Conservation (phyloP, 2,113 vertebrate genomes). For the Cygnus buccinator region DNA sequence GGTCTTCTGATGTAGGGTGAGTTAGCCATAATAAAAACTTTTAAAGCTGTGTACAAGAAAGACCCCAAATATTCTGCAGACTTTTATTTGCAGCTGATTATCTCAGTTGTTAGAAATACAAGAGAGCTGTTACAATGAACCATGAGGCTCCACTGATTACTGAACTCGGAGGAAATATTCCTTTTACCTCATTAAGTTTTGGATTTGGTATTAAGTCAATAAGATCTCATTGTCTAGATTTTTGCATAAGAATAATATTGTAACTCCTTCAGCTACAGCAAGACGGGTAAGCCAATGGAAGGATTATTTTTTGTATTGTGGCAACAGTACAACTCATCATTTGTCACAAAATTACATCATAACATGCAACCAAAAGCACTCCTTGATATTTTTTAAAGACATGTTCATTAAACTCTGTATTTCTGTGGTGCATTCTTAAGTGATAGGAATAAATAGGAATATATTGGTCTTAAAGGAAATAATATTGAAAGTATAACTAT, state of each 20-base stretch:
- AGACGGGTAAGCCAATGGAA: background rate
- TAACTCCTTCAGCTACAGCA: background rate
- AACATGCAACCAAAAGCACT: background rate
- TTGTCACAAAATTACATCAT: background rate
- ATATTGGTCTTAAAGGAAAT: background rate
- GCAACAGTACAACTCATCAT: background rate
- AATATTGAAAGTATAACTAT: background rate
- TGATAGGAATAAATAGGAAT: background rate
- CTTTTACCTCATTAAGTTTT: slow-evolving; percentile 52
- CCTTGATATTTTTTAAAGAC: background rate
- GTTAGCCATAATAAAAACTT: background rate
- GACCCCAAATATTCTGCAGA: background rate
- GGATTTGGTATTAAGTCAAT: slow-evolving; percentile 48
- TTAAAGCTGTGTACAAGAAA: background rate
- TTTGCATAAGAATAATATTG: background rate
- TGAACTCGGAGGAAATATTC: background rate
- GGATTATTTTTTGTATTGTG: background rate
- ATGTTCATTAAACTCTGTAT: background rate
- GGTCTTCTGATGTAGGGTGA: background rate
- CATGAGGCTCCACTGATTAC: background rate
- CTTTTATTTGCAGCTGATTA: background rate
- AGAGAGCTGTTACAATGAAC: slow-evolving; percentile 6
- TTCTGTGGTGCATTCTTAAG: background rate
- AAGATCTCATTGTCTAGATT: background rate
- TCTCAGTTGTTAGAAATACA: background rate